Evolutionary conservation across 2,888 invertebrate species (phyloP), one percentile per base, ranked within the genome.

Genomic region (Drosophila meridionalis): DNA sequence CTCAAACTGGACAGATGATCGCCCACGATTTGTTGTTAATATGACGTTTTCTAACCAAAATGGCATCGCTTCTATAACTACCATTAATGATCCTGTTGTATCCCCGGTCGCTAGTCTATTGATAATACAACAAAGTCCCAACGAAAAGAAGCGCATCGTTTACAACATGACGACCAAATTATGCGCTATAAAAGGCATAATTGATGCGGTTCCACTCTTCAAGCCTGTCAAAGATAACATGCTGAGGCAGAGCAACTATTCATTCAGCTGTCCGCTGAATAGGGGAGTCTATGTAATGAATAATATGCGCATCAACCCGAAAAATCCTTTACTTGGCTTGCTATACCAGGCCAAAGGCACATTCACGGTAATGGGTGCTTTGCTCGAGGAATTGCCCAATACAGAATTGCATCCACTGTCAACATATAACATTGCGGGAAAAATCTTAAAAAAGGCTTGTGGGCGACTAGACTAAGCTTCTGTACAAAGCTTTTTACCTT

Each of bases 161-260:
- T 89, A 87, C 52, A 89, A 89, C 65, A 76, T 79, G 14, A 80
- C 91, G 8, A 75, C 90, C 4, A 82, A 76, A 52, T 52, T 90
- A 12, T 89, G 89, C 45, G 73, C 76, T 7, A 20, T 89, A 32
- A 74, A 79, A 20, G 42, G 57, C 2, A 57, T 83, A 6, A 52
- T 90, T 3, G 89, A 85, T 38, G 62, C 81, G 4, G 74, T 90
- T 2, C 90, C 91, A 6, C 72, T 91, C 6, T 77, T 91, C 28
- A 82, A 91, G 47, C 73, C 90, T 3, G 79, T 60, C 38, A 76
- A 75, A 56, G 79, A 82, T n/a, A 75, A 66, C 14, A 62, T 82
- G 53, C 45, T 90, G 0, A 91, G 76, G 59, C 77, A 85, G 30
- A 79, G 86, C 43, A 89, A 89, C 59, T 86, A 80, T 52, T 64